Percentiles rank a stretch among this genome's conserved stretches.
Evolutionary conservation across 2,797 vertebrate genomes (phyloP).

Genomic region (Anguilla obscura): DNA sequence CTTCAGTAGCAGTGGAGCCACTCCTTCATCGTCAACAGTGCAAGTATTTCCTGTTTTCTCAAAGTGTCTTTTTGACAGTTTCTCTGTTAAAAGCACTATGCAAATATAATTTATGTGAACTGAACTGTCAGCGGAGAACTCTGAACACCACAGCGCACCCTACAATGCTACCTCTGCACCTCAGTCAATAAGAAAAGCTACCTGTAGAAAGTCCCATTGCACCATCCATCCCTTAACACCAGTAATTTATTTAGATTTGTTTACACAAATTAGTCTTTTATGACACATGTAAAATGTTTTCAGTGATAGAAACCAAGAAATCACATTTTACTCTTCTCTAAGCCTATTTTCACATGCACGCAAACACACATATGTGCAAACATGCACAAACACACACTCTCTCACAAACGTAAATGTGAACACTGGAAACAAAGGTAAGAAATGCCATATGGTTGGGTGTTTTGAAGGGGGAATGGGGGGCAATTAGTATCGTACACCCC

Average conservation of each 20-base stretch:
- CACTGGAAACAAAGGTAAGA: background rate
- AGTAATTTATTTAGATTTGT: slow-evolving; percentile 49
- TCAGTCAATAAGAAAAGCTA: background rate
- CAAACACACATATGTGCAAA: background rate
- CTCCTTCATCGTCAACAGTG: too few relatives aligned
- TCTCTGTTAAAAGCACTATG: too few relatives aligned
- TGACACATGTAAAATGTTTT: slow-evolving; percentile 24
- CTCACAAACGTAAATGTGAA: background rate
- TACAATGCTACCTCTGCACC: background rate
- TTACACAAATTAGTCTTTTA: slow-evolving; percentile 32
- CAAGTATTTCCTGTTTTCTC: too few relatives aligned
- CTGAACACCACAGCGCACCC: too few relatives aligned
- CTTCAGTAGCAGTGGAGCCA: too few relatives aligned
- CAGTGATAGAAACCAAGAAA: background rate
- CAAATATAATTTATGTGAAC: too few relatives aligned
- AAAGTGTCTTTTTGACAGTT: too few relatives aligned
- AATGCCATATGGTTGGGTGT: background rate
- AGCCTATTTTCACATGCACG: slow-evolving; percentile 20
- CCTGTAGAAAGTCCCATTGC: background rate
- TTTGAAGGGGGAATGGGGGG: background rate
- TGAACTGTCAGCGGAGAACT: too few relatives aligned
- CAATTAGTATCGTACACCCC: background rate
- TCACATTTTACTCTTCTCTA: background rate
- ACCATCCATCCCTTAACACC: slow-evolving; percentile 39
- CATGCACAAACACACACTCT: background rate